Evolutionary conservation across 2,888 invertebrate genomes (phyloP), one percentile per base, ranked within the genome.

Genomic region (Ganaspis brasiliensis): DNA sequence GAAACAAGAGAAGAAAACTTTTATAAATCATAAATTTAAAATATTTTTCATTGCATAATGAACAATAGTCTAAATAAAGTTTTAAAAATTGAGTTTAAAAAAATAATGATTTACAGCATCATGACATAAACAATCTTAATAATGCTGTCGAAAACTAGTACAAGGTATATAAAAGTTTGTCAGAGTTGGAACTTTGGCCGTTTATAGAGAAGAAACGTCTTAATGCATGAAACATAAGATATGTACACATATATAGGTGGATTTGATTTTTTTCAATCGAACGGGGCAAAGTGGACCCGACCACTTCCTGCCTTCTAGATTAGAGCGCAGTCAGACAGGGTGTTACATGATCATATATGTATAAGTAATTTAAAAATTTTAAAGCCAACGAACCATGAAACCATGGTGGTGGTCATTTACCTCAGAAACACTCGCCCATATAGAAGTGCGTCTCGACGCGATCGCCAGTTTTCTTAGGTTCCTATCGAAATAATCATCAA

Each of bases 381-480:
- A 24, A 61, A 79, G 21, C 74, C 76, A 75, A 63, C 76, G 70
- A 87, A 87, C 86, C 87, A 87, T 90, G 88, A 89, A 87, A 89
- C 87, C 76, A 84, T 86, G 87, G 88, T 88, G 85, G 86, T 82
- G 82, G 81, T 76, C 82, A 76, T 79, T 81, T 78, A 79, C 81
- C 80, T 77, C 61, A 80, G 81, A 56, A 57, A 73, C 55, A 52
- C 79, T 80, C 81, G 86, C 85, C 88, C 89, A 90, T 90, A 90
- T 90, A 90, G 89, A 89, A 90, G 90, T 87, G 89, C 87, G 77
- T 86, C 85, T 85, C 85, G 81, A 86, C 84, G 80, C 83, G 79
- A 82, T 75, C 74, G 85, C 84, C 90, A 90, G 90, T 91, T 90
- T 87, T 82, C 82, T 81, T 84, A 81, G 86, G 84, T 84, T 84